Conservation (phyloP, 2,888 invertebrate genomes). For the Ectemnius continuus region DNA sequence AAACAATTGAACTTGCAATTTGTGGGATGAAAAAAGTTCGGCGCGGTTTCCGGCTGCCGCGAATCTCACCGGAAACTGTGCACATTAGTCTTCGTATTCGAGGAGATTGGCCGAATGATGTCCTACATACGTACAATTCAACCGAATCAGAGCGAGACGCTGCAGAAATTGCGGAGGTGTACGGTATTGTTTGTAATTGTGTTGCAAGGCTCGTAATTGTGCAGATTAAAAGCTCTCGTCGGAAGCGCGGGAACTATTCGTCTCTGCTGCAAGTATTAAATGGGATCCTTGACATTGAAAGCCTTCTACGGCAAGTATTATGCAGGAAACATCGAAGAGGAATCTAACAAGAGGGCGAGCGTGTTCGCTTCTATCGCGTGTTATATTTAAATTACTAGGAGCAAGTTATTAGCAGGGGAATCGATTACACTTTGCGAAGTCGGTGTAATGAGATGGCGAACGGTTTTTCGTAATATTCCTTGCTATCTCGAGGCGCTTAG, state of each 20-base stretch:
- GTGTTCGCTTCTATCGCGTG: background rate
- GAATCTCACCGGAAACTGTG: slow-evolving; percentile 8
- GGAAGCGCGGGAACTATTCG: background rate
- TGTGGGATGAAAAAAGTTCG: slow-evolving; percentile 3
- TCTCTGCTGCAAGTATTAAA: background rate
- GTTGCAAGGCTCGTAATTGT: slow-evolving; percentile 11
- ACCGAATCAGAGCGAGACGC: slow-evolving; percentile 30
- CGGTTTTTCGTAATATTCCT: slow-evolving; percentile 8
- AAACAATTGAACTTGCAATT: background rate
- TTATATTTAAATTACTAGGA: background rate
- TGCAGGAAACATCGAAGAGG: background rate
- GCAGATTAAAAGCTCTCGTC: slow-evolving; percentile 15
- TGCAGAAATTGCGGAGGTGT: slow-evolving; percentile 10
- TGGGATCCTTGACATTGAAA: background rate
- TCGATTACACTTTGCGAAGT: background rate
- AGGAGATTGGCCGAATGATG: slow-evolving; percentile 48
- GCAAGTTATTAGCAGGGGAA: background rate
- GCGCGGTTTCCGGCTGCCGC: background rate
- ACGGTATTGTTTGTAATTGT: slow-evolving; percentile 23
- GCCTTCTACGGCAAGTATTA: background rate
- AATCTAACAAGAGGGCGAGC: background rate
- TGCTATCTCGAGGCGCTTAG: slow-evolving; percentile 21
- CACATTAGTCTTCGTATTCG: slow-evolving; percentile 28
- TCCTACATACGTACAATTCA: slow-evolving; percentile 14
- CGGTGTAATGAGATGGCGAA: slow-evolving; percentile 1